Conservation (phyloP, 2,113 vertebrate species). For the Boleophthalmus pectinirostris region DNA sequence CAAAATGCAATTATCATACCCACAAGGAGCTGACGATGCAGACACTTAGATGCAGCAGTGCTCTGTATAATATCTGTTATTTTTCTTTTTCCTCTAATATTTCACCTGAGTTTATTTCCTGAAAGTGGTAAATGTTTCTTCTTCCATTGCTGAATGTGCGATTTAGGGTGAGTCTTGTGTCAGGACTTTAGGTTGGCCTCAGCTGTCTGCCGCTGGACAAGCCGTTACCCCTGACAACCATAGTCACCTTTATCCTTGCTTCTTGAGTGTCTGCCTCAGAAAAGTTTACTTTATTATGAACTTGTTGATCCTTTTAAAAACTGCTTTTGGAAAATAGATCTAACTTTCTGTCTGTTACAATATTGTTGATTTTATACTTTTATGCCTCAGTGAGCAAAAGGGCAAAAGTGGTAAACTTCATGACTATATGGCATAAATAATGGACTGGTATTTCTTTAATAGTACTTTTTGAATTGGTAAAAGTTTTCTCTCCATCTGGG, state of each 20-base stretch:
- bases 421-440: no score
- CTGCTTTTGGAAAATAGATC: neutral
- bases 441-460: no score
- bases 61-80: neutral
- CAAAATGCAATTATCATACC: slow-evolving; percentile 26
- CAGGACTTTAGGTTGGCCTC: slow-evolving; percentile 17
- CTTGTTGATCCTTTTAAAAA: neutral
- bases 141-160: neutral
- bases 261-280: slow-evolving; percentile 29
- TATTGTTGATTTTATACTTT: neutral
- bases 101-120: neutral
- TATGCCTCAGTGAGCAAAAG: no score
- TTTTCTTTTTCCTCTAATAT: neutral
- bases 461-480: no score
- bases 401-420: no score
- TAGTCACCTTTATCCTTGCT: slow-evolving; percentile 47
- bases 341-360: no score
- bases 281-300: slow-evolving; percentile 43
- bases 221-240: slow-evolving; percentile 40
- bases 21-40: slow-evolving; percentile 20
- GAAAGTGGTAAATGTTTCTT: neutral
- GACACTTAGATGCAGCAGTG: slow-evolving; percentile 10
- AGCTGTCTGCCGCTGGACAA: slow-evolving; percentile 10
- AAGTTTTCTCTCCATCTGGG: no score
- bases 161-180: slow-evolving; percentile 20